A percentile compares a stretch with the other conserved stretches of the same genome.
These are phyloP conservation scores for Drosophila pandora DNA, from an alignment of 1,140 invertebrate species.

Conservation along the genomic window DNA sequence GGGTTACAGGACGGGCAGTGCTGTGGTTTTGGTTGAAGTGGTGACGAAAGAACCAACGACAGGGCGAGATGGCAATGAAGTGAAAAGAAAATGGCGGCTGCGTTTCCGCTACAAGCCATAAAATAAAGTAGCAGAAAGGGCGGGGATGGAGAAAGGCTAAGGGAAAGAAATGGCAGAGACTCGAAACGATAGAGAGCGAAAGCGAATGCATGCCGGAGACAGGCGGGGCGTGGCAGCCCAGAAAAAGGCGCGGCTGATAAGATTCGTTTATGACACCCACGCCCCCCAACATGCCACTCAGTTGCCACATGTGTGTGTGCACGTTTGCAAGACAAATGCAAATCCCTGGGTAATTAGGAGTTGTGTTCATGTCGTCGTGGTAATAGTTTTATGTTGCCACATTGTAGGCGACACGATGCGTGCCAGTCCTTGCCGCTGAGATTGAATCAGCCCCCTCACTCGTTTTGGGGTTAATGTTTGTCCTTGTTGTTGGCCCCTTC, in stretches of 20 bases:
- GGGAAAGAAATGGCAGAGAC: constrained; percentile 4
- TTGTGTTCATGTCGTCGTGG: constrained; percentile 81
- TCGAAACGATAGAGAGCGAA: constrained; percentile 28
- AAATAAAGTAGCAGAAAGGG: constrained; percentile 44
- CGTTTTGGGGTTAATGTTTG: constrained; percentile 69
- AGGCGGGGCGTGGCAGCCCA: constrained; percentile 63
- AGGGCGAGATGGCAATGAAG: constrained; percentile 58
- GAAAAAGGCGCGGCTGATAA: constrained; percentile 66
- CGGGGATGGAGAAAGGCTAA: not conserved
- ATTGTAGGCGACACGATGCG: constrained; percentile 78
- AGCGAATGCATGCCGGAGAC: constrained; percentile 48
- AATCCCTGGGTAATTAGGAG: constrained; percentile 81
- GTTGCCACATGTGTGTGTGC: constrained; percentile 29
- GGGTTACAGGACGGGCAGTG: not conserved
- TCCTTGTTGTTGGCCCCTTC: constrained; percentile 21
- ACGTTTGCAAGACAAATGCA: constrained; percentile 75
- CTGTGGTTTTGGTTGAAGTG: not conserved
- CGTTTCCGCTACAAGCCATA: constrained; percentile 68
- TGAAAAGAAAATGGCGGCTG: constrained; percentile 73
- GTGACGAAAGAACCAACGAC: constrained; percentile 48
- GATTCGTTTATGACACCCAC: constrained; percentile 74
- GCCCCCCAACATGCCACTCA: constrained; percentile 45
- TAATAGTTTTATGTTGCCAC: constrained; percentile 82
- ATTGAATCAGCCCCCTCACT: constrained; percentile 56
- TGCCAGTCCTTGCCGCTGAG: constrained; percentile 53